Percentiles rank a stretch among this genome's conserved stretches.
These are phyloP conservation scores for Mola mola DNA, from an alignment of 2,113 vertebrate species.

Conservation along the genomic window DNA sequence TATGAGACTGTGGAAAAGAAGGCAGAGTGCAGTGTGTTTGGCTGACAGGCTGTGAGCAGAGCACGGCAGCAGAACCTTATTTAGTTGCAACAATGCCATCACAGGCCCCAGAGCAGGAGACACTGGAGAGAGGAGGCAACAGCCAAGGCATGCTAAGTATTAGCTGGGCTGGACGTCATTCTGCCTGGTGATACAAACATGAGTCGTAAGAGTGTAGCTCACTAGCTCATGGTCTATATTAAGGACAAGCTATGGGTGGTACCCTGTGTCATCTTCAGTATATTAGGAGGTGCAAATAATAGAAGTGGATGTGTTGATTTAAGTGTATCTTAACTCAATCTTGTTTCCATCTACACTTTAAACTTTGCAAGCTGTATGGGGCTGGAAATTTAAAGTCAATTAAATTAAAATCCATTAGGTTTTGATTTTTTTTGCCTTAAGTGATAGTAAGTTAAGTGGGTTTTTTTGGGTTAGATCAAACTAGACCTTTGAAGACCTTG, in stretches of 20 bases:
- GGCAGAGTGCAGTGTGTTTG: constrained; percentile 38
- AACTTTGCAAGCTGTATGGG: no score
- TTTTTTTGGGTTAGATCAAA: no score
- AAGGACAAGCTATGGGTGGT: constrained; percentile 36
- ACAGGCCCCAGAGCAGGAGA: constrained; percentile 49
- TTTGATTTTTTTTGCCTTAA: no score
- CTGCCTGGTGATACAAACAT: constrained; percentile 59
- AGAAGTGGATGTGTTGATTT: neutral
- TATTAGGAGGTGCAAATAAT: constrained; percentile 15
- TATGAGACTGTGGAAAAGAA: constrained; percentile 15
- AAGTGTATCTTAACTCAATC: neutral
- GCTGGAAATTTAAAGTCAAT: no score
- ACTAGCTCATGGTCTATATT: constrained; percentile 67
- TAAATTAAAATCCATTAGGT: no score
- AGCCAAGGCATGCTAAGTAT: constrained; percentile 70
- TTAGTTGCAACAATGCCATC: constrained; percentile 71
- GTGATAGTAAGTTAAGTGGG: no score
- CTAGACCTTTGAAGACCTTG: no score
- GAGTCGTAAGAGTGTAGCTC: constrained; percentile 34
- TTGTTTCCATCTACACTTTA: no score
- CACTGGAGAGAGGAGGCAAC: constrained; percentile 49
- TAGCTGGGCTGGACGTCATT: constrained; percentile 63
- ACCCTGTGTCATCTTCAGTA: constrained; percentile 45
- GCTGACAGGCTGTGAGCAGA: constrained; percentile 33
- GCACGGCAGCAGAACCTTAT: constrained; percentile 58